Base-by-base conservation (phyloP, 2,113 vertebrate genomes). In the Oceanites oceanicus region DNA sequence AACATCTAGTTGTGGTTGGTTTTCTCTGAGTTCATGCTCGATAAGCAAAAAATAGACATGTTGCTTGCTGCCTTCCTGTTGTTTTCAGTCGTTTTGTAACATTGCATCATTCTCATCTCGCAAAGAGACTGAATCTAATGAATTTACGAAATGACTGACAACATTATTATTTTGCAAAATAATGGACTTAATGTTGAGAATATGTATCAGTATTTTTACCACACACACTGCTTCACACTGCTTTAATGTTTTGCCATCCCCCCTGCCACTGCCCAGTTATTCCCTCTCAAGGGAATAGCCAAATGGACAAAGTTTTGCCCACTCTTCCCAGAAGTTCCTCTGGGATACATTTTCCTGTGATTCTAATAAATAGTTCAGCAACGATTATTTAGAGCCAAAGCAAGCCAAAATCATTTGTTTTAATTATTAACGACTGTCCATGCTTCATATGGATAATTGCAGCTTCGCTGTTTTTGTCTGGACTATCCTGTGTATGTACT, bases 401-500 rank as follows among this genome's bases (percentile, higher is more conserved):
- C 22, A 70, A 65, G 25, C 14, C 34, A 68, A 62, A 77, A 30
- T 36, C 4, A 29, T 44, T 23, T 16, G 21, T 34, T 40, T 19
- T 4, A 30, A 9, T 58, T 49, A 19, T 34, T 18, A 47, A 13
- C 6, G 1, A 11, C 19, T 58, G 5, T 38, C 55, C 2, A 1
- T 29, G 9, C 52, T 83, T 76, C 22, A 9, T 56, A 30, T 4
- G 11, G 14, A 5, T 88, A 76, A 49, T 13, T 68, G n/a, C n/a
- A 52, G 11, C 53, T 55, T 92, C 3, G 0, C 44, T 65, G 38
- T 4, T 68, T 42, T 53, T 80, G 29, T 44, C 53, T 65, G 38
- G 14, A 45, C 56, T 59, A 2, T 25, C 13, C 29, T 59, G 15
- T 55, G 65, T 4, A 4, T 40, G 32, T 44, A 14, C 15, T 47